Percentiles rank a stretch among this genome's conserved stretches.
Evolutionary conservation across 2,113 vertebrate species (phyloP).

Genomic region (Nyctereutes procyonoides): DNA sequence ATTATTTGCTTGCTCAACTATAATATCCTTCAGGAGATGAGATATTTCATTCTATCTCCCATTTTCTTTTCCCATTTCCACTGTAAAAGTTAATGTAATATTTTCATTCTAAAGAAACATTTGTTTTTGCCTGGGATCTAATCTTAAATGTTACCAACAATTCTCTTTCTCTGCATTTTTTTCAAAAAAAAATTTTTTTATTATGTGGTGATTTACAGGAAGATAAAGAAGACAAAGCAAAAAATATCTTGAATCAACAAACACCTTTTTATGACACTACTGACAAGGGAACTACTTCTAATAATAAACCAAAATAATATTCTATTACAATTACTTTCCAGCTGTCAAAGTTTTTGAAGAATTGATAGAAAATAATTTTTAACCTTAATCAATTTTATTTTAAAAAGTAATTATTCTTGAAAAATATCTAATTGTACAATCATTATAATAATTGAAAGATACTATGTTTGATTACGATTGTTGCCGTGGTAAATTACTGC

Average conservation of each 20-base stretch:
- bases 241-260: not conserved
- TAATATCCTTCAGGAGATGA: not conserved
- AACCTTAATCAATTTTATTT: not conserved
- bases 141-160: not conserved
- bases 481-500: not conserved
- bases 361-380: not conserved
- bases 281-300: not conserved
- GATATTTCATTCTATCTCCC: not conserved
- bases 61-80: too few species aligned
- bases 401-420: not conserved
- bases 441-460: not conserved
- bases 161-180: not conserved
- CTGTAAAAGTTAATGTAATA: not conserved
- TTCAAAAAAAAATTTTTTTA: not conserved
- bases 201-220: not conserved
- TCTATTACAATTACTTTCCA: not conserved
- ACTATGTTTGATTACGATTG: not conserved
- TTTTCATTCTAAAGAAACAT: not conserved
- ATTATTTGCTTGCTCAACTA: not conserved
- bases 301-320: not conserved
- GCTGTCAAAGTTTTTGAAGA: not conserved
- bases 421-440: not conserved
- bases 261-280: not conserved
- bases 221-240: not conserved
- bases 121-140: not conserved